These are phyloP conservation scores for Rhinopomastus cyanomelas DNA, from an alignment of 2,113 vertebrate species.

Conservation along the genomic window DNA sequence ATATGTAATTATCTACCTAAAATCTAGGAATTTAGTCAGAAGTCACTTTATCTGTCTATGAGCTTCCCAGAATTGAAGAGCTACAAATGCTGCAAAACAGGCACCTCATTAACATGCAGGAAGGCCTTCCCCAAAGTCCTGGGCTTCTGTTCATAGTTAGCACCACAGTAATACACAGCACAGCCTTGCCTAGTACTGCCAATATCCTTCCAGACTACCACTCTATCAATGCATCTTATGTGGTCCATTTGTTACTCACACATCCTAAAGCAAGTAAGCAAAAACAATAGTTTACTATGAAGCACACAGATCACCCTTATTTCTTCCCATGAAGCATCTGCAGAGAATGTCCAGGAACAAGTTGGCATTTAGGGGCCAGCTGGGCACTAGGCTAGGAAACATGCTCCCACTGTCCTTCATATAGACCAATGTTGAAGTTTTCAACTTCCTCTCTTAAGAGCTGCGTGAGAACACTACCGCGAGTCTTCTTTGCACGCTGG, in stretches of 20 bases:
- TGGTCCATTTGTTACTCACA: background rate
- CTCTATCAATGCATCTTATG: background rate
- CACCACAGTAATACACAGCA: background rate
- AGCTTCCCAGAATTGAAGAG: background rate
- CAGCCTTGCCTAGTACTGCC: background rate
- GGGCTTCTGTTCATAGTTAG: background rate
- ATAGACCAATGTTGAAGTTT: background rate
- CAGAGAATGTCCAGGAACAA: background rate
- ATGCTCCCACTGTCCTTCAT: background rate
- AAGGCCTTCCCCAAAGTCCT: background rate
- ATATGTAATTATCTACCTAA: background rate
- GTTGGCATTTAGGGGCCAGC: background rate
- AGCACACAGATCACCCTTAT: background rate
- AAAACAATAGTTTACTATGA: background rate
- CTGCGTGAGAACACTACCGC: background rate
- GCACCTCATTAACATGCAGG: rapidly evolving
- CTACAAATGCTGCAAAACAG: background rate
- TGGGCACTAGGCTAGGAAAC: background rate
- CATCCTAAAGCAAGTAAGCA: background rate
- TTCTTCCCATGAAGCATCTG: background rate
- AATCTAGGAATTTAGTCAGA: background rate
- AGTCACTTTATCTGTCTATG: background rate
- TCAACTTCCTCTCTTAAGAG: background rate
- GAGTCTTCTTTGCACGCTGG: background rate
- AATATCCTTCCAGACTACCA: background rate